Evolutionary conservation across 2,888 invertebrate species (phyloP), one percentile per base, ranked within the genome.

Genomic region (Ligdia adustata): DNA sequence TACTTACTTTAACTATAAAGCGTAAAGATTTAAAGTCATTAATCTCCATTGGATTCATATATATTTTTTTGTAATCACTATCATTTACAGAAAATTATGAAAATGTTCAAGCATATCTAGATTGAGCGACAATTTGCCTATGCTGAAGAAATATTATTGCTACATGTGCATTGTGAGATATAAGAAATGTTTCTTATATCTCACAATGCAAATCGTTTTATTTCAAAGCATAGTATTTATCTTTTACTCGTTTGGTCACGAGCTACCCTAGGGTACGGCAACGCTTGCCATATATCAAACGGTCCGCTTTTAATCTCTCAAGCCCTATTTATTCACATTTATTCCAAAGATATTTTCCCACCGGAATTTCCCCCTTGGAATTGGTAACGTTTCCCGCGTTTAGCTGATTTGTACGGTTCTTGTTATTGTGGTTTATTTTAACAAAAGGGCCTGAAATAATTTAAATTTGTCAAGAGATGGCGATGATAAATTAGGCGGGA

Each of bases 261-360:
- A 54, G 22, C 52, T 60, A 60, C 67, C 69, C 69, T 58, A 64
- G 69, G 72, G 71, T 64, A 64, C 67, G 62, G 52, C 64, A 63
- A 69, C 68, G 63, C 64, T 65, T 58, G 70, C 73, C 75, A 82
- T 86, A 84, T 80, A 85, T 85, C 82, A 82, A 72, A 64, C 65
- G 66, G 71, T 54, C 77, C 78, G 82, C 81, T 79, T 85, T 85
- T 85, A 84, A 84, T 85, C 85, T 83, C 81, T 65, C 77, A 72
- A 81, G 82, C 71, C 82, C 82, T 84, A 86, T 86, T 86, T 86
- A 84, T 86, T 84, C 77, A 79, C 82, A 83, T 86, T 85, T 83
- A 86, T 84, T 79, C 74, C 75, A 79, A 84, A 84, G 79, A 84
- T 83, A 84, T 84, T 86, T 78, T 75, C 79, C 81, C 80, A 75